phyloP scores from a whole-genome alignment of 2,113 vertebrate species.

The Callocephalon fimbriatum region DNA sequence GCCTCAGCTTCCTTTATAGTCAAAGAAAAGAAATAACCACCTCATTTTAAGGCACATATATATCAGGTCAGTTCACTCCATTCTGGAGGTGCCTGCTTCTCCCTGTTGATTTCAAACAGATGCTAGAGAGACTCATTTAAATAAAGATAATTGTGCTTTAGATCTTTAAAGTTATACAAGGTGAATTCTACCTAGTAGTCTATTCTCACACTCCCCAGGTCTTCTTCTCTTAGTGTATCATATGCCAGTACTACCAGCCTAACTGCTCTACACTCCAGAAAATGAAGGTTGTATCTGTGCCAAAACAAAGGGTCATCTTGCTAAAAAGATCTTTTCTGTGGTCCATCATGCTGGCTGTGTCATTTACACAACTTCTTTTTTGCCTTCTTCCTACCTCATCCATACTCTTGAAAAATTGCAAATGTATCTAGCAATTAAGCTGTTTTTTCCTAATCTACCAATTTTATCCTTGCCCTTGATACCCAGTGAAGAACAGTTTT shows the following conservation, averaged over 20 bases:
- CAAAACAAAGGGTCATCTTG: neutral
- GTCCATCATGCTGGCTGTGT: neutral
- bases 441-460: neutral
- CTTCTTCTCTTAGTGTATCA: neutral
- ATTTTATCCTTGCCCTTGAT: conserved; percentile 1
- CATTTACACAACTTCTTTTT: neutral
- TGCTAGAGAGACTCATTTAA: neutral
- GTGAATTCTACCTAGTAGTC: neutral
- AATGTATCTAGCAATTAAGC: neutral
- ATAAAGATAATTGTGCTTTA: neutral
- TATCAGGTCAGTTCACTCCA: neutral
- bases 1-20: neutral
- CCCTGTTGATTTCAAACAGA: neutral
- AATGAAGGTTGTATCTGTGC: neutral
- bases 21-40: neutral
- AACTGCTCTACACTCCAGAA: neutral
- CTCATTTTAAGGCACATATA: neutral
- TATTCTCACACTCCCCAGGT: neutral
- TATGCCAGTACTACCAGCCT: neutral
- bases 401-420: neutral
- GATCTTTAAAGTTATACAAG: neutral
- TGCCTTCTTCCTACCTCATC: neutral
- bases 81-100: neutral
- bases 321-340: neutral
- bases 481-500: neutral